A percentile compares a stretch with the other conserved stretches of the same genome.
Evolutionary conservation across 2,888 invertebrate species (phyloP).

Genomic region (Melieria crassipennis): DNA sequence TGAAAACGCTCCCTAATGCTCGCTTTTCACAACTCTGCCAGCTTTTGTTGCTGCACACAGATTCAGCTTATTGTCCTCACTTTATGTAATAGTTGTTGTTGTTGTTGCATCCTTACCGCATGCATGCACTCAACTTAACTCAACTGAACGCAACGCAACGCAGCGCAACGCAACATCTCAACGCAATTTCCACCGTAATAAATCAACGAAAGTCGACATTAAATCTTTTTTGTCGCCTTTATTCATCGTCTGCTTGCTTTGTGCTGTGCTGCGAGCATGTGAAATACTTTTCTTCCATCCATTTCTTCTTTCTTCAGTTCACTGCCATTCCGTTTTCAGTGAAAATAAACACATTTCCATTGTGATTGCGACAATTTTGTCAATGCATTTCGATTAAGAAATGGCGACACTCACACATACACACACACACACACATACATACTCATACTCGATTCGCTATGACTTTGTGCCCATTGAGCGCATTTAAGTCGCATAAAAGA

Average conservation of each 20-base stretch:
- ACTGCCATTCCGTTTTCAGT: constrained; percentile 40
- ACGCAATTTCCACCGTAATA: constrained; percentile 63
- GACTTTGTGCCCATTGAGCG: neutral
- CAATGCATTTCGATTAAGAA: constrained; percentile 32
- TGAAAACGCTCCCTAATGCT: constrained; percentile 12
- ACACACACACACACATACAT: neutral
- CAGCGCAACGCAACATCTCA: no score
- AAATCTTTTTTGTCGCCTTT: constrained; percentile 58
- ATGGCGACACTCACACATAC: neutral
- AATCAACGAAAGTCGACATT: constrained; percentile 65
- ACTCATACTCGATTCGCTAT: neutral
- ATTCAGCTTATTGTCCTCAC: constrained; percentile 25
- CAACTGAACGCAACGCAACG: no score
- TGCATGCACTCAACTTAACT: constrained; percentile 45
- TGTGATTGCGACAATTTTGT: constrained; percentile 40
- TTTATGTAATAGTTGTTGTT: constrained; percentile 4
- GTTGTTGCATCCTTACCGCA: constrained; percentile 24
- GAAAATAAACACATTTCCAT: constrained; percentile 53
- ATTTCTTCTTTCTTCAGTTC: constrained; percentile 35
- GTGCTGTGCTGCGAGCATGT: constrained; percentile 13
- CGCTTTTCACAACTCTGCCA: constrained; percentile 15
- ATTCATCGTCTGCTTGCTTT: constrained; percentile 41
- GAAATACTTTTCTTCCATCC: constrained; percentile 44
- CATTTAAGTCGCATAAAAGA: neutral
- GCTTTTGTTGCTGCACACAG: constrained; percentile 11